phyloP scores from a whole-genome alignment of 2,113 vertebrate genomes.

The Oceanodroma tethys region DNA sequence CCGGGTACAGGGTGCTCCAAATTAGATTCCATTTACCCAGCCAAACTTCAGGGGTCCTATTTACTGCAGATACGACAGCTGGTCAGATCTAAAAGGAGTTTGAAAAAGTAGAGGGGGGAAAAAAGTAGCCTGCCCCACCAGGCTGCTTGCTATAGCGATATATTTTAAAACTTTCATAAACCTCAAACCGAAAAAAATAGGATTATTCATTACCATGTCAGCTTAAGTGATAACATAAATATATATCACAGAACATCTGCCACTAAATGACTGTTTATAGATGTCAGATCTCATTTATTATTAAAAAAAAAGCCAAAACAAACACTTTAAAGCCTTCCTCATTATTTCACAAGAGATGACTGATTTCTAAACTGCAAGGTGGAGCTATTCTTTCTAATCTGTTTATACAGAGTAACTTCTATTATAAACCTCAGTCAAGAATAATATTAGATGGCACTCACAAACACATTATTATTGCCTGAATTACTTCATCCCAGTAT shows the following conservation, averaged over 20 bases:
- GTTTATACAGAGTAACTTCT: background rate
- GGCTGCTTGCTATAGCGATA: background rate
- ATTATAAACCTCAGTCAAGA: background rate
- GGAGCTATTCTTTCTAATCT: conserved; percentile 1
- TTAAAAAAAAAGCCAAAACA: background rate
- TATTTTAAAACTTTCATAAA: conserved; percentile 51
- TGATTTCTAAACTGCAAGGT: background rate
- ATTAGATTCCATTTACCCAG: conserved; percentile 25
- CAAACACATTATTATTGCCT: background rate
- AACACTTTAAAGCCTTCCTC: conserved; percentile 20
- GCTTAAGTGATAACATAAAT: conserved; percentile 62
- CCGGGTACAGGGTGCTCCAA: background rate
- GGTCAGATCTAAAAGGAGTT: background rate
- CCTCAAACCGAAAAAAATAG: background rate
- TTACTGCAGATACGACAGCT: background rate
- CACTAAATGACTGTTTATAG: conserved; percentile 60
- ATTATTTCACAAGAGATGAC: background rate
- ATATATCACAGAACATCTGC: conserved; percentile 50
- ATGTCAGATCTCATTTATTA: conserved; percentile 61
- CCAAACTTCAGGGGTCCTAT: background rate
- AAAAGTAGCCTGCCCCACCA: background rate
- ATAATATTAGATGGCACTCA: background rate
- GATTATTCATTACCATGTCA: conserved; percentile 41
- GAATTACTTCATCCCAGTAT: background rate
- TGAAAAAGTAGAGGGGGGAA: background rate